Evolutionary conservation across 2,888 invertebrate genomes (phyloP), one percentile per base, ranked within the genome.

Genomic region (Pediacus dermestoides): DNA sequence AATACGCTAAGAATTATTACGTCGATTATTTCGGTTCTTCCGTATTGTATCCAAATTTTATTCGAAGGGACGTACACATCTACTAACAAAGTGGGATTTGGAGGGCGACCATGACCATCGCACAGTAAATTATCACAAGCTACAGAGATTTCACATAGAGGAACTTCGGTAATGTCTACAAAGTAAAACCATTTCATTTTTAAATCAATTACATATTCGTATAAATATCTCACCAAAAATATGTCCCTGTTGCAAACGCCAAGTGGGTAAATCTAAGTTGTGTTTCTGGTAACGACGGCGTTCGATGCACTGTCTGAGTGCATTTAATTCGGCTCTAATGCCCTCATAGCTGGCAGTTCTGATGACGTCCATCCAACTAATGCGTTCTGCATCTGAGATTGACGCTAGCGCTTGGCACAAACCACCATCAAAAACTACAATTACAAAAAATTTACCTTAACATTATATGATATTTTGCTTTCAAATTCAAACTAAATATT

Each of bases 101-200:
- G 94, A 1, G 88, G 80, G 33, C 83, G 76, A 1, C 92, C 93
- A 63, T 88, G 82, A 3, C 83, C 82, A 70, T 92, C 91, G 70
- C 88, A 87, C 13, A 90, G 74, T 39, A 95, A 74, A 68, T 90
- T 92, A 74, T 92, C 91, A 74, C 94, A 94, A 16, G 88, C 85
- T 56, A 90, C 72, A 34, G 86, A 89, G 53, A 91, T 75, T 70
- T 92, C 91, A 63, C 90, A 88, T 25, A 90, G 71, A 21, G 91
- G 90, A 53, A 89, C 78, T 67, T 89, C 89, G 42, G 82, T 80
- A 51, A 88, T 81, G 74, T 90, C 90, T 87, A 65, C 8, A 67
- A 68, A 50, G 28, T 13, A 14, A 25, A 26, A 37, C 11, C 16
- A 22, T 30, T 14, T 16, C 3, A 22, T 22, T 7, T 28, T 16